phyloP scores from a whole-genome alignment of 1,140 invertebrate species.

The Pissodes strobi region DNA sequence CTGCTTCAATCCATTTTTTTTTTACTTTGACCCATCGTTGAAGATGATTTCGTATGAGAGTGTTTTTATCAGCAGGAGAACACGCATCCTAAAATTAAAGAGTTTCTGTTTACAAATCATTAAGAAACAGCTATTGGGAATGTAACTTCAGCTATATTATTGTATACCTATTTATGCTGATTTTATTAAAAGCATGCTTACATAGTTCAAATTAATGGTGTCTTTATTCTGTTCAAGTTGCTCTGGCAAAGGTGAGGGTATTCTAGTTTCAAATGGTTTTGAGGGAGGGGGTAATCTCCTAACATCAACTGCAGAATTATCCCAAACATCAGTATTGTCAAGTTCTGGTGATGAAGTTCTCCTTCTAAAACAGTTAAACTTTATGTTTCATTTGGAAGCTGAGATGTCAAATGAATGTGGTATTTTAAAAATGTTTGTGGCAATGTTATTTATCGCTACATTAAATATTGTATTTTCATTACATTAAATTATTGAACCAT shows the following conservation, averaged over 20 bases:
- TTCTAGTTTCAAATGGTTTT: slow-evolving; percentile 58
- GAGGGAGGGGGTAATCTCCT: slow-evolving; percentile 59
- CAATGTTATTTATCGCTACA: too few relatives aligned
- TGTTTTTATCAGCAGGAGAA: slow-evolving; percentile 56
- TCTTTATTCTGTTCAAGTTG: slow-evolving; percentile 51
- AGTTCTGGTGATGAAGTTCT: slow-evolving; percentile 53
- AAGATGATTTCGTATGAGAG: slow-evolving; percentile 62
- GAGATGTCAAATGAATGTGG: too few relatives aligned
- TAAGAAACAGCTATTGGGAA: too few relatives aligned
- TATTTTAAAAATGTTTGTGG: too few relatives aligned
- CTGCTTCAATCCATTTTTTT: slow-evolving; percentile 67
- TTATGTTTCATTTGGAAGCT: too few relatives aligned
- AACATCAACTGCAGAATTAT: slow-evolving; percentile 51
- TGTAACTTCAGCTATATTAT: neutral
- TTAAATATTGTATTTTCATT: too few relatives aligned
- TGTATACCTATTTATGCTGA: neutral
- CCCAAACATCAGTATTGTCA: slow-evolving; percentile 43
- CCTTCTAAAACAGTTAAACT: slow-evolving; percentile 40
- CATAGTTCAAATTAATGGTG: slow-evolving; percentile 59
- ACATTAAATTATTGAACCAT: too few relatives aligned
- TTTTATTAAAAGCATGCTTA: slow-evolving; percentile 43
- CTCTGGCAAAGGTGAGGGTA: slow-evolving; percentile 60
- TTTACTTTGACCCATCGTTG: slow-evolving; percentile 66
- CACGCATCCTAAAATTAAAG: slow-evolving; percentile 59
- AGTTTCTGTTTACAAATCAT: neutral